phyloP scores from a whole-genome alignment of 2,113 vertebrate species.

The Vidua macroura region DNA sequence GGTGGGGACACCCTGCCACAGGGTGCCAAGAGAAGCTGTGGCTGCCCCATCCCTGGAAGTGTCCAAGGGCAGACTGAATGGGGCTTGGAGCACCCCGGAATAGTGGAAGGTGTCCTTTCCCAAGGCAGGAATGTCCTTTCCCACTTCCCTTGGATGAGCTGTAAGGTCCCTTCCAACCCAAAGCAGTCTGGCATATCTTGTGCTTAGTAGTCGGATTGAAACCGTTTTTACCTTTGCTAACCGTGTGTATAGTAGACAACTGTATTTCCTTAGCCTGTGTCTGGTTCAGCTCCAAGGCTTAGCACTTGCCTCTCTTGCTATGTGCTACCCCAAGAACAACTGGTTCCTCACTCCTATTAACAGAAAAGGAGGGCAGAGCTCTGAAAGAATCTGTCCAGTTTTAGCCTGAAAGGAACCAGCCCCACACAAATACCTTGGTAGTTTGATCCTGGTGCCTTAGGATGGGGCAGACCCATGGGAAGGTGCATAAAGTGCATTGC shows the following conservation, averaged over 20 bases:
- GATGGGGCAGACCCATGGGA: background rate
- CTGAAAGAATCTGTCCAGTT: background rate
- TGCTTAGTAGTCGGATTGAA: rapidly evolving
- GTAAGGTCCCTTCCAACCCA: background rate
- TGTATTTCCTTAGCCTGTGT: background rate
- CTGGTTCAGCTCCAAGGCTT: background rate
- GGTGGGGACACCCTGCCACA: background rate
- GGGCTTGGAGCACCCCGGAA: background rate
- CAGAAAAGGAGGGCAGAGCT: background rate
- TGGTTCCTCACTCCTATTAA: background rate
- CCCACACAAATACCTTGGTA: background rate
- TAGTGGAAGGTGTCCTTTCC: rapidly evolving
- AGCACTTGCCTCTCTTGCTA: background rate
- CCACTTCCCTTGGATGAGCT: background rate
- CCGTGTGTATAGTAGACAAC: background rate
- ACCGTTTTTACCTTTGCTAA: background rate
- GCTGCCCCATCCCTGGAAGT: background rate
- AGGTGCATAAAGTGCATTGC: rapidly evolving
- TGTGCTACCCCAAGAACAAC: background rate
- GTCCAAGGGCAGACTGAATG: rapidly evolving
- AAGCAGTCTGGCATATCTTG: background rate
- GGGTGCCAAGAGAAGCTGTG: background rate
- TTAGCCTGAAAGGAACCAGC: background rate
- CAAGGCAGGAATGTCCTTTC: no score
- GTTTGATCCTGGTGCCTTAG: background rate